Evolutionary conservation across 2,797 vertebrate genomes (phyloP).

Genomic region (Odontamblyopus lacepedii): DNA sequence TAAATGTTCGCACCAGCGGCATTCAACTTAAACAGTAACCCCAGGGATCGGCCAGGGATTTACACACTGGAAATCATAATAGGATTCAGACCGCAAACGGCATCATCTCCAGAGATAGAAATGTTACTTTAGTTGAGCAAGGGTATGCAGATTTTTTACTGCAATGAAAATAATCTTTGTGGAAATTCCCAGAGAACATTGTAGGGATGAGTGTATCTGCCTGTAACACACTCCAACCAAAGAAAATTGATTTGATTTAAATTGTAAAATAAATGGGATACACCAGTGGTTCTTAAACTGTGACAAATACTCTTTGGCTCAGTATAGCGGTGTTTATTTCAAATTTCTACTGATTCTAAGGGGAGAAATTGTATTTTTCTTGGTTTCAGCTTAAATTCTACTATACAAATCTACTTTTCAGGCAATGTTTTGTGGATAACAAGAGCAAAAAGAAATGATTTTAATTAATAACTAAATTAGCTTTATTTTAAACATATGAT

Average conservation of each 20-base stretch:
- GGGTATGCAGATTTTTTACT: slow-evolving; percentile 5
- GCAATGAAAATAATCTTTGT: slow-evolving; percentile 3
- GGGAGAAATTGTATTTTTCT: not conserved
- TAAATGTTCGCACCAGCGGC: slow-evolving; percentile 40
- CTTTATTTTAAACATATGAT: not conserved
- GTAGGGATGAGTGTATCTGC: not conserved
- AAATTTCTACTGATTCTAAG: not conserved
- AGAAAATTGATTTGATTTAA: not conserved
- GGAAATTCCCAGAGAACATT: not conserved
- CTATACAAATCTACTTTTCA: too few relatives aligned
- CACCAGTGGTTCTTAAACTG: not conserved
- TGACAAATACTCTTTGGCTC: not conserved
- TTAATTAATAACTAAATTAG: not conserved
- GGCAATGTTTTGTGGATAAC: not conserved
- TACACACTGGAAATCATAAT: slow-evolving; percentile 49
- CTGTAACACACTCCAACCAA: slow-evolving; percentile 1
- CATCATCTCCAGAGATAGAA: slow-evolving; percentile 22
- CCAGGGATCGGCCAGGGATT: slow-evolving; percentile 52
- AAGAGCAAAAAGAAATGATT: not conserved
- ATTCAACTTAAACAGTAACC: slow-evolving; percentile 48
- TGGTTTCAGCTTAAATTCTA: not conserved
- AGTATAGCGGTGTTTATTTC: not conserved
- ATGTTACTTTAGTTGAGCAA: slow-evolving; percentile 12
- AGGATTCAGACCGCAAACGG: slow-evolving; percentile 36
- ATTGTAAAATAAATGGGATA: not conserved